Percentiles rank a stretch among this genome's conserved stretches.
Evolutionary conservation across 1,140 invertebrate genomes (phyloP).

Genomic region (Helicoverpa zea): DNA sequence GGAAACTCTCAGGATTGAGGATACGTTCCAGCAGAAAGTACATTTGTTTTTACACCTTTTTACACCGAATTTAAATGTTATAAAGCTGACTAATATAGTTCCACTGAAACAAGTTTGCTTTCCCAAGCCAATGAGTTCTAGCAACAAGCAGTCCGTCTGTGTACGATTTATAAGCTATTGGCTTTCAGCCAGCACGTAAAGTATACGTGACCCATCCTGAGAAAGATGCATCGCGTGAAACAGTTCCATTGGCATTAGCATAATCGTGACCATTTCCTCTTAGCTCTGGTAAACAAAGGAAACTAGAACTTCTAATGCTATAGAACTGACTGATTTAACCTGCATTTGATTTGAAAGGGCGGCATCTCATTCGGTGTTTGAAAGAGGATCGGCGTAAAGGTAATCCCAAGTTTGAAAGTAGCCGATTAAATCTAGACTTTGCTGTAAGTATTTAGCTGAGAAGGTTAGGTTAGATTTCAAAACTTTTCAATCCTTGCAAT

Average conservation of each 20-base stretch:
- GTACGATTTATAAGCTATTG: constrained; percentile 26
- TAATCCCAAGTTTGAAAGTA: too few relatives aligned
- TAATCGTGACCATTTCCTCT: constrained; percentile 29
- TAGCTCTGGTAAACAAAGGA: background rate
- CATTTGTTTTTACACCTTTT: too few relatives aligned
- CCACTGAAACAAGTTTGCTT: constrained; percentile 5
- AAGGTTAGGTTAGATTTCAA: too few relatives aligned
- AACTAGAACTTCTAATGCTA: constrained; percentile 6
- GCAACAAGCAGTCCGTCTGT: background rate
- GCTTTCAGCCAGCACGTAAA: constrained; percentile 32
- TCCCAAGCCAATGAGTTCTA: constrained; percentile 16
- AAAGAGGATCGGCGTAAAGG: background rate
- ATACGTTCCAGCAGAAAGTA: too few relatives aligned
- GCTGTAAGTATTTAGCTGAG: too few relatives aligned
- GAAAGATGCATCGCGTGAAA: constrained; percentile 39
- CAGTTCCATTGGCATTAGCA: constrained; percentile 17
- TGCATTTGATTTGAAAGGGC: background rate
- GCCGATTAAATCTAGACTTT: too few relatives aligned
- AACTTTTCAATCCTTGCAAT: too few relatives aligned
- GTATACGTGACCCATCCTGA: constrained; percentile 31
- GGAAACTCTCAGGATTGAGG: too few relatives aligned
- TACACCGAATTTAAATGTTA: too few relatives aligned
- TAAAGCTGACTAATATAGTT: background rate
- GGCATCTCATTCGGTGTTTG: background rate
- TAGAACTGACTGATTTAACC: background rate